A percentile compares a stretch with the other conserved stretches of the same genome.
Evolutionary conservation across 1,140 invertebrate genomes (phyloP).

Genomic region (Helicoverpa armigera): DNA sequence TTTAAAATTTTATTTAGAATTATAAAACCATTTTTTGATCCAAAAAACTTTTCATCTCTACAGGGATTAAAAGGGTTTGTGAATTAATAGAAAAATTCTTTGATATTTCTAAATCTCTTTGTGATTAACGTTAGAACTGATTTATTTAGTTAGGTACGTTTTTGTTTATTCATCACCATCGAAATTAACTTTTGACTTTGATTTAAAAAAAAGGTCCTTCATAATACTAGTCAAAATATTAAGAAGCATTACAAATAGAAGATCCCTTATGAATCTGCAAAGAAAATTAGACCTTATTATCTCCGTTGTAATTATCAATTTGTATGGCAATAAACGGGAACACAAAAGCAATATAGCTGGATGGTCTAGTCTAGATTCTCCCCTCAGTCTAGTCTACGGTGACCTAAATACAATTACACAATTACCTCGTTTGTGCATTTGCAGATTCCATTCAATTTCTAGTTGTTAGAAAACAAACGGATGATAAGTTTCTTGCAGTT

Average conservation of each 20-base stretch:
- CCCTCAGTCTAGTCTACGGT: conserved; percentile 35
- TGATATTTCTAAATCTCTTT: conserved; percentile 24
- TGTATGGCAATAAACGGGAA: not conserved
- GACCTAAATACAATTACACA: conserved; percentile 56
- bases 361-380: conserved; percentile 41
- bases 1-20: conserved; percentile 19
- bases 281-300: not conserved
- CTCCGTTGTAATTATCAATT: not conserved
- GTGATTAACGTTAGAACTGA: not conserved
- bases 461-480: conserved; percentile 36
- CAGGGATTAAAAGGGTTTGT: conserved; percentile 6
- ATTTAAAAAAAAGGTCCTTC: not conserved
- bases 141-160: not conserved
- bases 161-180: conserved; percentile 2
- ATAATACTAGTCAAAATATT: not conserved
- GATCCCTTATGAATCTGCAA: no score
- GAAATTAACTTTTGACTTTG: not conserved
- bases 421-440: conserved; percentile 48
- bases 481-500: conserved; percentile 19
- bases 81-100: conserved; percentile 26
- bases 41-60: conserved; percentile 13
- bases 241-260: not conserved
- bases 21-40: conserved; percentile 45
- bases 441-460: conserved; percentile 47
- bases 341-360: conserved; percentile 33